Evolutionary conservation across 2,113 vertebrate species (phyloP).

Genomic region (Bungarus multicinctus): DNA sequence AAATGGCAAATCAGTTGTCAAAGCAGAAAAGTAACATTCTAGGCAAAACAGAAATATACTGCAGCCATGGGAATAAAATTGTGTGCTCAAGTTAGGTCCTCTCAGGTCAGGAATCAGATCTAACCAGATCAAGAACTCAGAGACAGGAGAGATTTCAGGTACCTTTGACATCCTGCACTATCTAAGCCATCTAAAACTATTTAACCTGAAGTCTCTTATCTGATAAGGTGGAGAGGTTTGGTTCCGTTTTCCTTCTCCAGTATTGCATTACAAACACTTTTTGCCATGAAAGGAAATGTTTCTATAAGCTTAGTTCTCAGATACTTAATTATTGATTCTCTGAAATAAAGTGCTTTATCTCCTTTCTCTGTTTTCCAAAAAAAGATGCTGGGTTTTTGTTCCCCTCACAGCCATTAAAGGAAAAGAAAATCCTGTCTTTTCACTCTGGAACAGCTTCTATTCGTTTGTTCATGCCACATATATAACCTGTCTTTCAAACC

Average conservation of each 20-base stretch:
- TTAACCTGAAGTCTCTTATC: not conserved
- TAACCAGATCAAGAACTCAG: not conserved
- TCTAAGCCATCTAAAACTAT: not conserved
- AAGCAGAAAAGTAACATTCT: too few relatives aligned
- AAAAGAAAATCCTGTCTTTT: not conserved
- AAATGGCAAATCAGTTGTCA: too few relatives aligned
- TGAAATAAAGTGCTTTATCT: not conserved
- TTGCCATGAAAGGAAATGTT: constrained; percentile 1
- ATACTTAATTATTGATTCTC: constrained; percentile 23
- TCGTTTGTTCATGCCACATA: not conserved
- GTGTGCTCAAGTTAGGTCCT: too few relatives aligned
- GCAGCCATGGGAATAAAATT: not conserved
- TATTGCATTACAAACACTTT: constrained; percentile 29
- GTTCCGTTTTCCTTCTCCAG: constrained; percentile 19
- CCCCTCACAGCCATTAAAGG: not conserved
- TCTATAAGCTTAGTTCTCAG: constrained; percentile 30
- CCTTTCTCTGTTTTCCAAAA: not conserved
- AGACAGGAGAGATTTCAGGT: not conserved
- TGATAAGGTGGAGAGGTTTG: not conserved
- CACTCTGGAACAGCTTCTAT: not conserved
- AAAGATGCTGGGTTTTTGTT: not conserved
- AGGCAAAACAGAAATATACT: not conserved
- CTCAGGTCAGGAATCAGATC: not conserved
- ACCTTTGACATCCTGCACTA: not conserved
- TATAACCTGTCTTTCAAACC: not conserved